A percentile compares a stretch with the other conserved stretches of the same genome.
These are phyloP conservation scores for Atopsyche davidsoni DNA, from an alignment of 1,140 invertebrate genomes.

Conservation along the genomic window DNA sequence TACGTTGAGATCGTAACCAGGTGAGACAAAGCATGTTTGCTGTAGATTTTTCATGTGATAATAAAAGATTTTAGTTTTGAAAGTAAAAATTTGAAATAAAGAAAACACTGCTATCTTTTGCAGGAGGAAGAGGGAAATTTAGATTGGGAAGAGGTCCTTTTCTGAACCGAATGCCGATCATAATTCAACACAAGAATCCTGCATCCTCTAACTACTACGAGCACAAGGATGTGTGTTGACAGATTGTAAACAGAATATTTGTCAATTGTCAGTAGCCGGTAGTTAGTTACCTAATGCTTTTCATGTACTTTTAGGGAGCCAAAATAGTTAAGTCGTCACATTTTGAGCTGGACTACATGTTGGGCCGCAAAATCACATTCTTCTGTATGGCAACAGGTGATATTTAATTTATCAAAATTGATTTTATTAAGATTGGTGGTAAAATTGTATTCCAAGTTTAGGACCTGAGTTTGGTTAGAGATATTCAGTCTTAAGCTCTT, in stretches of 20 bases:
- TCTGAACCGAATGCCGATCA: slow-evolving; percentile 38
- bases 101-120: neutral
- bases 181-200: slow-evolving; percentile 54
- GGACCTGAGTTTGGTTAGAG: neutral
- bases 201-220: slow-evolving; percentile 58
- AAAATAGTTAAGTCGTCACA: slow-evolving; percentile 75
- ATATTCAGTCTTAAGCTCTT: slow-evolving; percentile 63
- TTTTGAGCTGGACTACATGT: slow-evolving; percentile 78
- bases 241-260: neutral
- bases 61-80: neutral
- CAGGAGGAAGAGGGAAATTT: slow-evolving; percentile 1
- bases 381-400: slow-evolving; percentile 68
- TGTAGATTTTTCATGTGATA: neutral
- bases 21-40: too few relatives aligned
- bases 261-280: neutral
- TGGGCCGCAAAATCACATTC: slow-evolving; percentile 81
- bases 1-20: too few relatives aligned
- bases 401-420: neutral
- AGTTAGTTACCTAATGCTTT: neutral
- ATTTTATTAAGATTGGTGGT: neutral
- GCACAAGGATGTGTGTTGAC: slow-evolving; percentile 58
- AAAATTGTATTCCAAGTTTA: slow-evolving; percentile 48
- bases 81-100: neutral
- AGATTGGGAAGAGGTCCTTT: slow-evolving; percentile 11
- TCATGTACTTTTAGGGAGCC: slow-evolving; percentile 56